A percentile compares a stretch with the other conserved stretches of the same genome.
These are phyloP conservation scores for Apodemia mormo DNA, from an alignment of 2,888 invertebrate genomes.

Conservation along the genomic window DNA sequence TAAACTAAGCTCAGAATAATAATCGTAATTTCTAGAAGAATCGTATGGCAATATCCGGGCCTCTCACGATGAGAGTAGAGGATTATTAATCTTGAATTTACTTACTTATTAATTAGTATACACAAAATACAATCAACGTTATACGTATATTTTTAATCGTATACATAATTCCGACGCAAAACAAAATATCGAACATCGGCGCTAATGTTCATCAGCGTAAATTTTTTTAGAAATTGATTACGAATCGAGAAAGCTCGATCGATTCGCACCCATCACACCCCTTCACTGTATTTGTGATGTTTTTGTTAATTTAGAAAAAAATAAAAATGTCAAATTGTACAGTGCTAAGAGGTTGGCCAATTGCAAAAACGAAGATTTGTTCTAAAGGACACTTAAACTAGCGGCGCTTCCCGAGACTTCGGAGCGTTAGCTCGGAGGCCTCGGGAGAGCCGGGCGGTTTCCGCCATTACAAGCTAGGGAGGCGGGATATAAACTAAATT, in stretches of 20 bases:
- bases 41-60: constrained; percentile 39
- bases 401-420: constrained; percentile 53
- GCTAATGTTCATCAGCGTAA: constrained; percentile 56
- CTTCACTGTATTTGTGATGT: constrained; percentile 71
- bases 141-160: constrained; percentile 79
- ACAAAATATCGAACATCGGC: constrained; percentile 65
- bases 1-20: constrained; percentile 73
- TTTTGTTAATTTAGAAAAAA: constrained; percentile 47
- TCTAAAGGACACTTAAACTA: constrained; percentile 73
- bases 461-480: constrained; percentile 66
- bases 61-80: constrained; percentile 29
- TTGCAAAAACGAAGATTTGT: constrained; percentile 83
- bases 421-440: constrained; percentile 47
- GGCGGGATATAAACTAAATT: constrained; percentile 80
- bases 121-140: constrained; percentile 81
- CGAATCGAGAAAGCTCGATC: constrained; percentile 31
- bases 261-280: constrained; percentile 74
- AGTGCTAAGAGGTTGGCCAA: constrained; percentile 81
- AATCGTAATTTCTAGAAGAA: constrained; percentile 48
- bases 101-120: constrained; percentile 71
- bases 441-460: constrained; percentile 40
- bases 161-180: constrained; percentile 80
- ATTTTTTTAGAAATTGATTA: constrained; percentile 42
- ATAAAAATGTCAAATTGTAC: constrained; percentile 58
- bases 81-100: constrained; percentile 59